phyloP scores from a whole-genome alignment of 1,140 invertebrate species.

The Zaprionus camerounensis region DNA sequence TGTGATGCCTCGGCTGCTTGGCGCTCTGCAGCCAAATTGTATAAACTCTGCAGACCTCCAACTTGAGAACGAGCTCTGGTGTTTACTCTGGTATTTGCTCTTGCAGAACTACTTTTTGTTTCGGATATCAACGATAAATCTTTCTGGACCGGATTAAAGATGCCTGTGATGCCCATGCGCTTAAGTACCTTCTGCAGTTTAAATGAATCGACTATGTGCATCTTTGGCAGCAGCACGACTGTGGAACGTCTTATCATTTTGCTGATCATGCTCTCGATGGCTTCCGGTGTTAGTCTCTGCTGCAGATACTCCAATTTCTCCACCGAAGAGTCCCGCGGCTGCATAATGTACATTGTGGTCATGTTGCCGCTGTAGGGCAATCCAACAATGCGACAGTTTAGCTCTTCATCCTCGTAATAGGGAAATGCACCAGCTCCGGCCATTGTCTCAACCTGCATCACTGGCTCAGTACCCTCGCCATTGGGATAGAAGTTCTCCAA shows the following conservation, averaged over 20 bases:
- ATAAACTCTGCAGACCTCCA: slow-evolving; percentile 21
- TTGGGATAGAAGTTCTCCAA: slow-evolving; percentile 85
- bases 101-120: background rate
- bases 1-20: slow-evolving; percentile 11
- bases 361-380: slow-evolving; percentile 89
- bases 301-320: slow-evolving; percentile 85
- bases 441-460: slow-evolving; percentile 88
- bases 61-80: background rate
- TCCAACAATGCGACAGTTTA: slow-evolving; percentile 87
- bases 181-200: slow-evolving; percentile 85
- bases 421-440: slow-evolving; percentile 85
- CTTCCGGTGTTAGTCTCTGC: slow-evolving; percentile 84
- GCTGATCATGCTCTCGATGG: slow-evolving; percentile 85
- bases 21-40: slow-evolving; percentile 49
- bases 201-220: slow-evolving; percentile 87
- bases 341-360: slow-evolving; percentile 89
- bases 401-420: slow-evolving; percentile 63
- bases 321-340: slow-evolving; percentile 86
- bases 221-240: slow-evolving; percentile 87
- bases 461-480: slow-evolving; percentile 78
- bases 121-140: slow-evolving; percentile 86
- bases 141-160: slow-evolving; percentile 86
- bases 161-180: slow-evolving; percentile 86
- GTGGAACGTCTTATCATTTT: slow-evolving; percentile 84
- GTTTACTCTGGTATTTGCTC: background rate